Evolutionary conservation across 2,888 invertebrate species (phyloP), one percentile per base, ranked within the genome.

Genomic region (Phasia obesa): DNA sequence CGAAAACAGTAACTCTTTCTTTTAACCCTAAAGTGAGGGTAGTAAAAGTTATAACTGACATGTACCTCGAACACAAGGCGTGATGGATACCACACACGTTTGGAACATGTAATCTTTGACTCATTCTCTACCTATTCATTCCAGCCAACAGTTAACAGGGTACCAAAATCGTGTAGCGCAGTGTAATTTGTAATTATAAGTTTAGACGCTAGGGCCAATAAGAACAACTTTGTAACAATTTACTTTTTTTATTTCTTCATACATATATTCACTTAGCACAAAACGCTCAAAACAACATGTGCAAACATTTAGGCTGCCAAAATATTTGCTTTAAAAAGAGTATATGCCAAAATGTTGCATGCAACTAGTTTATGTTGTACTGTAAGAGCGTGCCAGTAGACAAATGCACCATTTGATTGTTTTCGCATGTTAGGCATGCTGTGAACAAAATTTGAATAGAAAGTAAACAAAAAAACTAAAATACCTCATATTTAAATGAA

Each of bases 351-450:
- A 73, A 77, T 73, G 76, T 71, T 64, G 59, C 70, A 70, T 70
- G 38, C 64, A 21, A 35, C 55, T 35, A 44, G 9, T 53, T 23
- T 55, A 31, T 64, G 38, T 53, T 69, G 53, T 51, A 31, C n/a
- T 53, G 13, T 13, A 42, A 21, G 27, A 44, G 4, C 57, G 7
- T 44, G 47, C 15, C 51, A 49, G 19, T 55, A 44, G 11, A 44
- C 73, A 83, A 83, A 83, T 83, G 75, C 67, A 75, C 44, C 79
- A 70, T 67, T 79, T 83, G 79, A 83, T 83, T 83, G 83, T 79
- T 73, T 79, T 83, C 79, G 55, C 70, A 70, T 83, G 83, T 75
- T 76, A 51, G 19, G 5, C 69, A 59, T 60, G 35, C 53, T 19
- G 42, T 35, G 57, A 57, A 38, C 47, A 57, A 62, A 70, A 73